Conservation (phyloP, 1,140 invertebrate species). For the Acromyrmex heyeri region DNA sequence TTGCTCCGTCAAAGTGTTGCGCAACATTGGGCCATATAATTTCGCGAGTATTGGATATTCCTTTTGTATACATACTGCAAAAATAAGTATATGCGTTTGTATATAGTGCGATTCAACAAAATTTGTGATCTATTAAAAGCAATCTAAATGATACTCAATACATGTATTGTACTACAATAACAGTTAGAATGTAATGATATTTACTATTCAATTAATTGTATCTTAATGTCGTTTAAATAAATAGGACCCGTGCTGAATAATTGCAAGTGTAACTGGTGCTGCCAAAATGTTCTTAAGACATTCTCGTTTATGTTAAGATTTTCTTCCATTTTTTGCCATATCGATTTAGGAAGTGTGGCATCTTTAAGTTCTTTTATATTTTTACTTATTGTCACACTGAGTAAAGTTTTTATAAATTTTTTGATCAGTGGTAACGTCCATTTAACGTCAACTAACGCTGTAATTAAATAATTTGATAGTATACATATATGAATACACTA, state of each 20-base stretch:
- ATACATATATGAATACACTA: not conserved
- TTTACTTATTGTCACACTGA: constrained; percentile 71
- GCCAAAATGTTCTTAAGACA: constrained; percentile 77
- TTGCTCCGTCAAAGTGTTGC: constrained; percentile 78
- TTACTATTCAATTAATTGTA: constrained; percentile 82
- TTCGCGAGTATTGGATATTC: constrained; percentile 67
- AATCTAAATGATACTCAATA: constrained; percentile 32
- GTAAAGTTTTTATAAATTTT: constrained; percentile 75
- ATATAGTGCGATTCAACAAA: not conserved
- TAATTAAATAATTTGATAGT: not conserved
- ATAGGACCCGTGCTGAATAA: constrained; percentile 78
- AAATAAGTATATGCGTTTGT: constrained; percentile 5
- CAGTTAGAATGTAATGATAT: constrained; percentile 53
- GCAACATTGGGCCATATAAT: constrained; percentile 75
- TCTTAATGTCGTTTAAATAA: constrained; percentile 80
- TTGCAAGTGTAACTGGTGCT: constrained; percentile 79
- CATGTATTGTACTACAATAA: constrained; percentile 10
- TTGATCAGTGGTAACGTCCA: constrained; percentile 62
- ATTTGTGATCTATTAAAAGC: constrained; percentile 34
- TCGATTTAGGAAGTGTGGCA: constrained; percentile 71
- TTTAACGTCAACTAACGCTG: constrained; percentile 26
- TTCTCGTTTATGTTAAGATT: constrained; percentile 72
- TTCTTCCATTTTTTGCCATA: constrained; percentile 80
- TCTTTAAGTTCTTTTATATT: constrained; percentile 80
- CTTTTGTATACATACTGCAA: constrained; percentile 78